Evolutionary conservation across 2,888 invertebrate genomes (phyloP), one percentile per base, ranked within the genome.

Genomic region (Hirtodrosophila alboralis): DNA sequence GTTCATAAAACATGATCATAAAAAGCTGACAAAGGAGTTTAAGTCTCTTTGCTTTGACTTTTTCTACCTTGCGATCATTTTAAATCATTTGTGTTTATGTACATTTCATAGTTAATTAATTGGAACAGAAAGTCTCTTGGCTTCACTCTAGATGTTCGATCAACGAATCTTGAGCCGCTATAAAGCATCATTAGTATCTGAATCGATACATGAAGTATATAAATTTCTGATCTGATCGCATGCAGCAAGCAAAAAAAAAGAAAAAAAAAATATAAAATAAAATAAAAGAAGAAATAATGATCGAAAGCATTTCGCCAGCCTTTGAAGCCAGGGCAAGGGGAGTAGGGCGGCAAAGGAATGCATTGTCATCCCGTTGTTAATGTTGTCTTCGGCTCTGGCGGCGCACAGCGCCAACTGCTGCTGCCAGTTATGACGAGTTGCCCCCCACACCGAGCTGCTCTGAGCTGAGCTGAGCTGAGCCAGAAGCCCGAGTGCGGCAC

Each of bases 331-430:
- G 4, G 23, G 27, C 1, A 7, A 1, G 2, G 41, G 30, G 30
- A 21, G 1, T 3, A 8, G 30, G 31, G 14, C 14, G 14, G 26
- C 37, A n/a, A 4, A 36, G 36, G 40, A 63, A 52, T 65, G 67
- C 72, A 71, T 70, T 74, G 70, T 77, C 75, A 79, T 74, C 70
- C 54, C 68, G 62, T 75, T 71, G 68, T 64, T 75, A 68, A 63
- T 75, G 60, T 67, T 75, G 66, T 75, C 63, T 66, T 67, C 70
- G 49, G 44, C 49, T 71, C 65, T 52, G 58, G 67, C 60, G 41
- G 27, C 38, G 58, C 49, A 51, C 56, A 62, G 63, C 62, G 69
- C 58, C 70, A 69, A 63, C 64, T 69, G 64, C 43, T 69, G 64
- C 43, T 64, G 48, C 72, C 70, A 70, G 53, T 53, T 70, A 57